Evolutionary conservation across 2,797 vertebrate species (phyloP), one percentile per base, ranked within the genome.

Genomic region (Danio aesculapii): DNA sequence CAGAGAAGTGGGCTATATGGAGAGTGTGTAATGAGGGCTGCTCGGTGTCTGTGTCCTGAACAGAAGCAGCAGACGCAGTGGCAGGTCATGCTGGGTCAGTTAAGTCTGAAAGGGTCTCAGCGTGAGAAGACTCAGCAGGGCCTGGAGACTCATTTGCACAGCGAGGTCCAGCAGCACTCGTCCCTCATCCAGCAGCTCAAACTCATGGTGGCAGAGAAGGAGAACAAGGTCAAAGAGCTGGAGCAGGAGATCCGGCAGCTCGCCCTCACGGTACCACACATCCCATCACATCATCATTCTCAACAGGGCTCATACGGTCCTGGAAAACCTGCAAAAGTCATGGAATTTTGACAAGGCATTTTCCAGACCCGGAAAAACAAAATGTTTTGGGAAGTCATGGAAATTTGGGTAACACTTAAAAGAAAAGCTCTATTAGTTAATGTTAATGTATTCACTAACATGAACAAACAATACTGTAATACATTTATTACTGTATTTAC

Each of bases 31-130:
- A 30, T 30, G 30, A 30, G 3, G 30, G 30, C 30, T 30, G 30
- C 30, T 41, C 9, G 57, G 46, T 14, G 44, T 74, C 11, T 67
- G 44, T 70, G 16, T 49, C 53, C 4, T 59, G 68, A 59, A 39
- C 91, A 97, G 96, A 94, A 89, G 81, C 95, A 96, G 87, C 95
- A 96, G 88, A 93, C 90, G 53, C 93, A 96, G 90, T 93, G 98
- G 85, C 97, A 98, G 87, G 94, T 93, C 50, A 88, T 94, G 55
- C 81, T 98, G 72, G 89, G 83, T 66, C 90, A 75, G 41, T 90
- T 97, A 83, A 94, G 93, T 82, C 92, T 92, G 68, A 93, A 95
- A 81, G 93, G 93, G 0, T 77, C 81, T 14, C 90, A 89, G 79
- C 87, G 30, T 2, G 90, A 89, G 46, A 88, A 87, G 0, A 81